Evolutionary conservation across 1,140 invertebrate species (phyloP).

Genomic region (Drusus annulatus): DNA sequence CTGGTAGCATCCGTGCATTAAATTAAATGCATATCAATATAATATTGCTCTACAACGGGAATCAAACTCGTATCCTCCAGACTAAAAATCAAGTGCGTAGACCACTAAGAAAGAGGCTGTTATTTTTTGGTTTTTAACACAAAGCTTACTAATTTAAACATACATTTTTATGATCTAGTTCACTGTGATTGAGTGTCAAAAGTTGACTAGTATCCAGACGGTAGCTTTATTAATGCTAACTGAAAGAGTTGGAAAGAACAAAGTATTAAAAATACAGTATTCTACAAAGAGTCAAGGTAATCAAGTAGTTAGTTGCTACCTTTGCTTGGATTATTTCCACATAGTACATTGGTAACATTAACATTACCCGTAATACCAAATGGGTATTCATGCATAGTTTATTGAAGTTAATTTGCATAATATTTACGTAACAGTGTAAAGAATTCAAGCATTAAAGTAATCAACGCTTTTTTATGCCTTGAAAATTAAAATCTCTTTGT

Average conservation of each 20-base stretch:
- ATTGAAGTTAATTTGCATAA: slow-evolving; percentile 17
- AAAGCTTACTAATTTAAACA: background rate
- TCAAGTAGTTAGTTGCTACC: background rate
- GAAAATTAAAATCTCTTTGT: background rate
- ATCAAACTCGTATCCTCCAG: no score
- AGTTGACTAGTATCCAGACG: background rate
- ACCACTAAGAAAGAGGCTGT: no score
- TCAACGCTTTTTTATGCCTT: slow-evolving; percentile 17
- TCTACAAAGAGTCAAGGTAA: slow-evolving; percentile 8
- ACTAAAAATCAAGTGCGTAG: no score
- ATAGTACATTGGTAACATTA: background rate
- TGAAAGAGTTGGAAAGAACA: no score
- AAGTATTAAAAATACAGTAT: slow-evolving; percentile 2
- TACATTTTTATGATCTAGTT: background rate
- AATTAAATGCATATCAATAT: no score
- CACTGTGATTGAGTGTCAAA: background rate
- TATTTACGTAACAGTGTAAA: slow-evolving; percentile 29
- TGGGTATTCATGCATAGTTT: slow-evolving; percentile 3
- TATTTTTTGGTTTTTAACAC: background rate
- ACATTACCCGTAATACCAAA: slow-evolving; percentile 16
- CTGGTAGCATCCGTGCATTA: no score
- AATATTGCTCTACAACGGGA: no score
- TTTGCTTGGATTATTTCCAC: slow-evolving; percentile 7
- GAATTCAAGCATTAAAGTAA: slow-evolving; percentile 32
- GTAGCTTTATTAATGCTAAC: background rate